Evolutionary conservation across 2,797 vertebrate species (phyloP).

Genomic region (Amazona ochrocephala): DNA sequence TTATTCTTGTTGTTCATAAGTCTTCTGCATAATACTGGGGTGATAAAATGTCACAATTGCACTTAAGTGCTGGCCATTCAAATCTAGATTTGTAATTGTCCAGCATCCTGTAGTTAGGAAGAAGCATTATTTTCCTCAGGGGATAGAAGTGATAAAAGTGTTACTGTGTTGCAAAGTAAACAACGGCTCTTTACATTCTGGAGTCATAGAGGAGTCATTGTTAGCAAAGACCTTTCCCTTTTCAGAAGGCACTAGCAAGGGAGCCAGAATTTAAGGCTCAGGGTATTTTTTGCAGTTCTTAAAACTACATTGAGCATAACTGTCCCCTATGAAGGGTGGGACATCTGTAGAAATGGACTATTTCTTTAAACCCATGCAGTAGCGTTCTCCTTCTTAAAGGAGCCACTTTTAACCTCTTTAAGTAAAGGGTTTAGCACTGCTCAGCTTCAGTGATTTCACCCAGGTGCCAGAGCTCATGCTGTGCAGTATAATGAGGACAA

Average conservation of each 20-base stretch:
- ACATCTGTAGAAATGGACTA: neutral
- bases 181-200: constrained; percentile 4
- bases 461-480: constrained; percentile 42
- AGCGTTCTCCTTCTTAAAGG: constrained; percentile 15
- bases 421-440: neutral
- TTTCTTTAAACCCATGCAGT: neutral
- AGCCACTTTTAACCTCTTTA: constrained; percentile 44
- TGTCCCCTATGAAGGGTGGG: neutral
- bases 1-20: constrained; percentile 4
- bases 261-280: neutral
- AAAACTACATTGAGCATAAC: neutral
- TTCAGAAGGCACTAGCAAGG: neutral
- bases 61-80: constrained; percentile 6
- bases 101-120: neutral
- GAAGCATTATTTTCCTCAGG: neutral
- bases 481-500: neutral
- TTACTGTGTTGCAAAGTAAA: constrained; percentile 1
- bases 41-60: constrained; percentile 1
- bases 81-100: constrained; percentile 36
- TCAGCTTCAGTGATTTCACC: constrained; percentile 49
- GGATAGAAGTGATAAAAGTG: constrained; percentile 32
- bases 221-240: neutral
- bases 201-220: neutral
- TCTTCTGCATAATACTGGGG: neutral
- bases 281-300: neutral